Evolutionary conservation across 2,113 vertebrate genomes (phyloP).

Genomic region (Pandion haliaetus): DNA sequence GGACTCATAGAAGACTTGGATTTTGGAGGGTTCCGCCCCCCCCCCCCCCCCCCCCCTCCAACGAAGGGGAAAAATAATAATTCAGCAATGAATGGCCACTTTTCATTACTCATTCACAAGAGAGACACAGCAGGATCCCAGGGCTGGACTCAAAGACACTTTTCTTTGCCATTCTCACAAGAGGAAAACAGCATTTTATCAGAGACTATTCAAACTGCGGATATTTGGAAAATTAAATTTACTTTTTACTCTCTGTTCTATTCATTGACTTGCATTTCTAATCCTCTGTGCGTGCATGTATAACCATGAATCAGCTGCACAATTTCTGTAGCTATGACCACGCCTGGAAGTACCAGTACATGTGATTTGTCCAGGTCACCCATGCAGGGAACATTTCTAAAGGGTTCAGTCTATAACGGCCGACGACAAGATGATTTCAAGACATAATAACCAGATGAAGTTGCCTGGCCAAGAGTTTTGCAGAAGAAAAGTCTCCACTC

Average conservation of each 20-base stretch:
- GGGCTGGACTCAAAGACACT: slow-evolving; percentile 1
- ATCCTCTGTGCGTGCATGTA: background rate
- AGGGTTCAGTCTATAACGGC: background rate
- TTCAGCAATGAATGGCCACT: slow-evolving; percentile 49
- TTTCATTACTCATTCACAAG: slow-evolving; percentile 51
- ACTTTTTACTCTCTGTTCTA: background rate
- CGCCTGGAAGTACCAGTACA: background rate
- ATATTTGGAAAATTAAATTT: background rate
- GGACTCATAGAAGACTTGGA: slow-evolving; percentile 26
- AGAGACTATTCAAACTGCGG: background rate
- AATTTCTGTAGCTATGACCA: background rate
- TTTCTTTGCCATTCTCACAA: slow-evolving; percentile 27
- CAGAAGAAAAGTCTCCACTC: background rate
- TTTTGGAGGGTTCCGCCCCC: background rate
- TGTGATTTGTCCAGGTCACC: background rate
- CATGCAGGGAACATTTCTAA: background rate
- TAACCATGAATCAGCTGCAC: background rate
- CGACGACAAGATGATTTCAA: background rate
- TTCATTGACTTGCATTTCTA: background rate
- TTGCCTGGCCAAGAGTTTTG: background rate
- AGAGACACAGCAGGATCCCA: slow-evolving; percentile 30
- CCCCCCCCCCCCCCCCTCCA: background rate
- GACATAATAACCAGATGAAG: background rate
- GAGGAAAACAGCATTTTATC: slow-evolving; percentile 10
- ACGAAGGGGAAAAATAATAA: slow-evolving; percentile 49